A percentile compares a stretch with the other conserved stretches of the same genome.
These are phyloP conservation scores for Choloepus hoffmanni DNA, from an alignment of 2,113 vertebrate species.

Conservation along the genomic window DNA sequence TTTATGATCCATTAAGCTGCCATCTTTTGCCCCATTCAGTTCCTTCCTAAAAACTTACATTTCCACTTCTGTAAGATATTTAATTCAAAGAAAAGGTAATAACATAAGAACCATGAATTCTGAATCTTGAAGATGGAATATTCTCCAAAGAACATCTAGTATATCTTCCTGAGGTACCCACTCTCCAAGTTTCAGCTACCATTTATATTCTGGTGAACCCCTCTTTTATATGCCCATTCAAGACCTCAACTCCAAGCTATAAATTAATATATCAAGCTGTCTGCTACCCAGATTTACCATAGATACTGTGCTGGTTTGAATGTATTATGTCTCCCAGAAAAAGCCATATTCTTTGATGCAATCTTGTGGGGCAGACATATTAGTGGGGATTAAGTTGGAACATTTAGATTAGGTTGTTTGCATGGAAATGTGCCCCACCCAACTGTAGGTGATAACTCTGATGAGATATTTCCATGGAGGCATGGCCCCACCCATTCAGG, in stretches of 20 bases:
- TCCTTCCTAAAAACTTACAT: background rate
- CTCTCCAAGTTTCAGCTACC: background rate
- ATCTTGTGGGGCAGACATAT: too few relatives aligned
- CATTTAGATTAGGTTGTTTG: too few relatives aligned
- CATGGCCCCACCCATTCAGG: too few relatives aligned
- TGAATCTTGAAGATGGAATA: background rate
- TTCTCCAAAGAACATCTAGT: background rate
- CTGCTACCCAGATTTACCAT: background rate
- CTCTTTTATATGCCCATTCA: background rate
- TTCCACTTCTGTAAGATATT: background rate
- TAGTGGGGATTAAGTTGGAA: too few relatives aligned
- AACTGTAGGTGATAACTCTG: too few relatives aligned
- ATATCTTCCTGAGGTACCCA: background rate
- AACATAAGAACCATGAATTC: conserved; percentile 13
- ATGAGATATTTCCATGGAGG: too few relatives aligned
- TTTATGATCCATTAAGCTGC: background rate
- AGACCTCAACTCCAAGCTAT: background rate
- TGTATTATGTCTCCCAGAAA: too few relatives aligned
- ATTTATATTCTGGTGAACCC: background rate
- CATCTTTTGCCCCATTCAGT: conserved; percentile 4
- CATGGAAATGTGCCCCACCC: too few relatives aligned
- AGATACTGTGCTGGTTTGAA: background rate
- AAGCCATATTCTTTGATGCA: too few relatives aligned
- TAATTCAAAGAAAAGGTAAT: background rate
- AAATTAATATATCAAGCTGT: background rate